Evolutionary conservation across 2,797 vertebrate genomes (phyloP).

Genomic region (Crenuchus spilurus): DNA sequence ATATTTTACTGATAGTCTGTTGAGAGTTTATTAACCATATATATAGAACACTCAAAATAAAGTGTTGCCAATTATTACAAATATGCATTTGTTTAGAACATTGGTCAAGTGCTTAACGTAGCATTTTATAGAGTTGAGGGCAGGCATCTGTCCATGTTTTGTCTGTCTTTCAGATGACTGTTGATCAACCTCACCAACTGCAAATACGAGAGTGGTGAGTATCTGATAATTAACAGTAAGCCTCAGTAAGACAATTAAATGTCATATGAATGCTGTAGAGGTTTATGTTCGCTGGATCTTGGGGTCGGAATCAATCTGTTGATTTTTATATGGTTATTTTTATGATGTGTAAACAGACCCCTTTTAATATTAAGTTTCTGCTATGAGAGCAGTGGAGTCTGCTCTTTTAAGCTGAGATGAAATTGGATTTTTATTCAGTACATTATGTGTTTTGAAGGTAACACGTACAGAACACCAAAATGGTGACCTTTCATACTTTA

Average conservation of each 20-base stretch:
- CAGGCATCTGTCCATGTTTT: conserved; percentile 59
- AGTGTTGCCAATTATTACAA: too few relatives aligned
- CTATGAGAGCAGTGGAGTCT: not conserved
- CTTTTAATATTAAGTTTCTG: not conserved
- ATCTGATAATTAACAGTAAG: not conserved
- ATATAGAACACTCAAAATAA: too few relatives aligned
- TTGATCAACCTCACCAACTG: conserved; percentile 74
- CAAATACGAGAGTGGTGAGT: conserved; percentile 75
- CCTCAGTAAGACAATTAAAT: not conserved
- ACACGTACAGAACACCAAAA: not conserved
- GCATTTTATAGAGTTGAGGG: conserved; percentile 10
- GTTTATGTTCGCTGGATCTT: not conserved
- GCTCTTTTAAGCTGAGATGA: too few relatives aligned
- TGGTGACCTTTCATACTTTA: not conserved
- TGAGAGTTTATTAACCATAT: too few relatives aligned
- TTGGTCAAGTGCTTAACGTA: not conserved
- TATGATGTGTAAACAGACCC: not conserved
- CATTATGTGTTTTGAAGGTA: not conserved
- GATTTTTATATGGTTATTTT: not conserved
- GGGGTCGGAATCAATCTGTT: not conserved
- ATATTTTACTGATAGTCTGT: too few relatives aligned
- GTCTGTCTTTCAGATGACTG: conserved; percentile 77
- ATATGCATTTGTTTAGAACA: not conserved
- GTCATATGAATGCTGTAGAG: not conserved
- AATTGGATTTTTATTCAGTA: not conserved